Base-by-base conservation (phyloP, 2,113 vertebrate species). In the Malurus elegans region DNA sequence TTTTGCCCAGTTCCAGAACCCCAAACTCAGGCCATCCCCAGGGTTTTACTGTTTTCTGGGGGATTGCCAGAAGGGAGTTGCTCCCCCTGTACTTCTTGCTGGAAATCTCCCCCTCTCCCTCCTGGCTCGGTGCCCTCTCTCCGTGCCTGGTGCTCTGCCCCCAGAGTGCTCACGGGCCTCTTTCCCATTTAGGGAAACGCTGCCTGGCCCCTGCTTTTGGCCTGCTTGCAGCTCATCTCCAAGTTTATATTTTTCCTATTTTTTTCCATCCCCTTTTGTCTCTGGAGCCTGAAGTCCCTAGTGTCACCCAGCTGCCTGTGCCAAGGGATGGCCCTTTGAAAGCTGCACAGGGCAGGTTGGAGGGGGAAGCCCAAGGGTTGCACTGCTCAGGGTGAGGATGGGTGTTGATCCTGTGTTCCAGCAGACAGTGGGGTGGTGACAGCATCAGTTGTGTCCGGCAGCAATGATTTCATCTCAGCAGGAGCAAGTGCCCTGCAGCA, bases 271-370 rank as follows among this genome's bases (percentile, higher is more conserved):
- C 18, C 86, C 48, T 38, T 81, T 90, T 78, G 56, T 79, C 90
- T 71, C 51, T 64, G 48, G 79, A 83, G 57, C 40, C 67, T 88
- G 72, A 73, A 86, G 40, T 53, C 69, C 38, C 10, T 60, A 7
- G 17, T 0, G 0, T 10, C 44, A 18, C 67, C 62, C 50, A 34
- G 78, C 44, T 0, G 0, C 0, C 0, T 9, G 65, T 54, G 62
- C 60, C 2, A 3, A 50, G 61, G 23, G 50, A 25, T 15, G n/a
- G 38, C 47, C 65, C 29, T 51, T 23, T 76, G 45, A 14, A 42
- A 69, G 69, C 57, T 9, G 23, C 0, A 1, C 57, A 57, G 51
- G 53, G 36, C 69, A 31, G 60, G 24, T 0, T 20, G 61, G 53
- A 26, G 18, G 38, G 38, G 29, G 25, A 47, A 73, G 28, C 40